A percentile compares a stretch with the other conserved stretches of the same genome.
Conservation (phyloP, 92 coral and sea anemone genomes). For the Porites evermanni region DNA sequence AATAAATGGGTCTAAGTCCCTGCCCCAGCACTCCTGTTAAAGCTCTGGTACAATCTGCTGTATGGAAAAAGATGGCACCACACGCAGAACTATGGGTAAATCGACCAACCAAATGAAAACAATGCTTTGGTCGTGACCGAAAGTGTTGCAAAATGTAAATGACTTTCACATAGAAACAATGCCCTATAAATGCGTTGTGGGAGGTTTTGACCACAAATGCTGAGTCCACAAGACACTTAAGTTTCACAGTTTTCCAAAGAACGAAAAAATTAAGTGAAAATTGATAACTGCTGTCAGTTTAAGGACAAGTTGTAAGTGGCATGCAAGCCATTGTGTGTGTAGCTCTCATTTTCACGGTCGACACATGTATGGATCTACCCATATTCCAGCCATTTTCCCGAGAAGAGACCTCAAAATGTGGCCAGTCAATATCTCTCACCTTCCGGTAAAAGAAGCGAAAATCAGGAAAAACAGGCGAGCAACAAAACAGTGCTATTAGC, state of each 20-base stretch:
- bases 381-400: constrained; percentile 59
- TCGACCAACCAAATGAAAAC: not conserved
- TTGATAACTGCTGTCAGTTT: constrained; percentile 36
- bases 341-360: constrained; percentile 55
- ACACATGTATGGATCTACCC: constrained; percentile 42
- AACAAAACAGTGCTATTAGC: not conserved
- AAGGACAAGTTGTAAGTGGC: constrained; percentile 47
- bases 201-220: not conserved
- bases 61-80: not conserved
- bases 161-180: not conserved
- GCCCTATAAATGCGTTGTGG: constrained; percentile 22
- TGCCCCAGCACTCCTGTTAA: no score
- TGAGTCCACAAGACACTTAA: not conserved
- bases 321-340: constrained; percentile 50
- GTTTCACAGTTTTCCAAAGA: not conserved
- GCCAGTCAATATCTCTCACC: constrained; percentile 56
- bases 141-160: not conserved
- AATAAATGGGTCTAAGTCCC: no score
- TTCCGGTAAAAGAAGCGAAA: constrained; percentile 23
- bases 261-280: constrained; percentile 41
- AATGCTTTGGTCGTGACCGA: not conserved
- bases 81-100: not conserved
- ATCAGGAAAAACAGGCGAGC: constrained; percentile 1
- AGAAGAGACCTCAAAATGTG: constrained; percentile 48
- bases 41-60: not conserved